Conservation (phyloP, 2,113 vertebrate genomes). For the Callionymus lyra region DNA sequence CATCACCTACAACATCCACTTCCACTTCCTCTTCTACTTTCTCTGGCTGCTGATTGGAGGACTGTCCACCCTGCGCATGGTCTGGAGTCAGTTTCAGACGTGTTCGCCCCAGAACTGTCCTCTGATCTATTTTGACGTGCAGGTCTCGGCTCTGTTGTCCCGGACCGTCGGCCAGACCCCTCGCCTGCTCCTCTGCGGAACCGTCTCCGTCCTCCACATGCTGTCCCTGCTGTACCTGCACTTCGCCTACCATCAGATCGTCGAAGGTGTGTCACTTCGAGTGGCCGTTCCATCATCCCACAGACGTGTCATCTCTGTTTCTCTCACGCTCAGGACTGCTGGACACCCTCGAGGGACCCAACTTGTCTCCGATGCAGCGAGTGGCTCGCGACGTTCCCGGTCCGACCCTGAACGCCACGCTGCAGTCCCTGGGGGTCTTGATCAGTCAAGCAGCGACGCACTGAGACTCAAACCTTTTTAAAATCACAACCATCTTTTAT, state of each 20-base stretch:
- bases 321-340: conserved; percentile 71
- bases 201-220: conserved; percentile 84
- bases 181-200: conserved; percentile 85
- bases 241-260: conserved; percentile 93
- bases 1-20: conserved; percentile 93
- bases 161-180: conserved; percentile 89
- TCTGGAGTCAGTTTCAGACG: conserved; percentile 44
- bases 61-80: conserved; percentile 91
- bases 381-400: conserved; percentile 82
- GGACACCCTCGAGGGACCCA: conserved; percentile 83
- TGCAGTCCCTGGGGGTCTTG: conserved; percentile 52
- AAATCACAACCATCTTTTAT: too few relatives aligned
- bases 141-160: conserved; percentile 88
- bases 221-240: conserved; percentile 96
- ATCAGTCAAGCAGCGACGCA: conserved; percentile 44
- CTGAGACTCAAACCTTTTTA: conserved; percentile 18
- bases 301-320: background rate
- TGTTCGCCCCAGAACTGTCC: background rate
- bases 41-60: conserved; percentile 89
- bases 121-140: background rate
- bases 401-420: conserved; percentile 70
- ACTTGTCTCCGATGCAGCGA: conserved; percentile 81
- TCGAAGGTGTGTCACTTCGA: conserved; percentile 73
- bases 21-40: conserved; percentile 92
- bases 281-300: background rate